Evolutionary conservation across 92 coral and sea anemone species (phyloP).

Genomic region (Virgularia gustaviana): DNA sequence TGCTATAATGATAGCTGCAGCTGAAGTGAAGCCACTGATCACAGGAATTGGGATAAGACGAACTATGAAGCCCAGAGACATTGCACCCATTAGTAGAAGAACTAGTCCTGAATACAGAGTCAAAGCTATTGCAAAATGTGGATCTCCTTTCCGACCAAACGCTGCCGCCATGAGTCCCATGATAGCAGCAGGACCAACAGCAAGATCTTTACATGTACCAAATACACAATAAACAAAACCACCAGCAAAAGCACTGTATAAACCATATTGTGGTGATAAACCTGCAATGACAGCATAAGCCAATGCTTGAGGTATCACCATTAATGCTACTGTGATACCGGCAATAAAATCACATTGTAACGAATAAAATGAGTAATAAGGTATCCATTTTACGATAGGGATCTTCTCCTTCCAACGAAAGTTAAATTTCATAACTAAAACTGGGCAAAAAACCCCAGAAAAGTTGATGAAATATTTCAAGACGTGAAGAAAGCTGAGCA

Average conservation of each 20-base stretch:
- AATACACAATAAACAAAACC: conserved; percentile 28
- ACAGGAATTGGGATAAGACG: conserved; percentile 31
- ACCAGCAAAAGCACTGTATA: conserved; percentile 33
- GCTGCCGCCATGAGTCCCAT: conserved; percentile 35
- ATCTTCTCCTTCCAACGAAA: conserved; percentile 30
- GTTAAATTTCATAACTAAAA: too few relatives aligned
- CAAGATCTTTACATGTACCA: conserved; percentile 23
- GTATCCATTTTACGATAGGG: conserved; percentile 33
- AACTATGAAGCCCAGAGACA: conserved; percentile 32
- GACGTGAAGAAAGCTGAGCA: too few relatives aligned
- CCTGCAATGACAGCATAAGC: conserved; percentile 38
- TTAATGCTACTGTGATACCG: conserved; percentile 28
- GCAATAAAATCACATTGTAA: conserved; percentile 33
- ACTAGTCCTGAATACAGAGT: conserved; percentile 14
- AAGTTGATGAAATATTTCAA: too few relatives aligned
- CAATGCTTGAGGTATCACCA: conserved; percentile 30
- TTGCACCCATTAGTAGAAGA: conserved; percentile 16
- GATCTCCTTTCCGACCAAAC: conserved; percentile 31
- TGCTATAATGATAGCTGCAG: conserved; percentile 33
- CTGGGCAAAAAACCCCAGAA: too few relatives aligned
- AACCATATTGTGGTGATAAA: conserved; percentile 26
- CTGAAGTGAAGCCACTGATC: conserved; percentile 33
- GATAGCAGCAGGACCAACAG: conserved; percentile 38
- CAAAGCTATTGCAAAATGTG: conserved; percentile 31
- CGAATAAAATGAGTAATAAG: conserved; percentile 18